Base-by-base conservation (phyloP, 2,888 invertebrate genomes). In the Euzophera pinguis region DNA sequence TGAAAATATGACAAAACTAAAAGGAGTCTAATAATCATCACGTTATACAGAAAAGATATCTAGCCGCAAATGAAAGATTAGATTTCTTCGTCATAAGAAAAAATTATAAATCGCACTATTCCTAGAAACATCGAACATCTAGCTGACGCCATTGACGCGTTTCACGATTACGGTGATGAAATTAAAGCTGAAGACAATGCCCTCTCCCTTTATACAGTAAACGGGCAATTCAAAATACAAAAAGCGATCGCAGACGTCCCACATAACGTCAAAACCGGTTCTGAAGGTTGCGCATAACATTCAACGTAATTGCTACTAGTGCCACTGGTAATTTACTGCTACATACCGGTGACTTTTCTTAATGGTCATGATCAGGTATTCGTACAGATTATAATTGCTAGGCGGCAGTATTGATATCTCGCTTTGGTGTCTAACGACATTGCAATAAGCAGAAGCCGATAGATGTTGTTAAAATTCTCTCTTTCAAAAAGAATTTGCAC, bases 311-410 rank as follows among this genome's bases (percentile, higher is more conserved):
- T 45, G 29, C 45, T 32, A 42, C 27, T 27, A 27, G 32, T 32
- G 32, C 45, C 45, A 32, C 45, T 14, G 45, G 32, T 32, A 14
- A 32, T 45, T 32, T 32, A 17, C 41, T 42, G 13, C 16, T 32
- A 12, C 43, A 43, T 43, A 8, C 34, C 34, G 10, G 9, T 10
- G 45, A 14, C 32, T 43, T 45, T 32, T 32, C 45, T 45, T 32
- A 43, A 45, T 45, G 45, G 45, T 32, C 32, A 45, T 16, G 45
- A 45, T 45, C 45, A 16, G 45, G 32, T 14, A 22, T 43, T 43
- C 5, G 32, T 32, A 45, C 4, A 16, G 41, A 45, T 14, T 27
- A 8, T 22, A 22, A 41, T 41, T 41, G 41, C 14, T 12, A 10
- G 45, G 32, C 45, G 45, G 45, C 14, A 10, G 13, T 34, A 34